These are phyloP conservation scores for Falco concolor DNA, from an alignment of 2,797 vertebrate genomes.

Conservation along the genomic window DNA sequence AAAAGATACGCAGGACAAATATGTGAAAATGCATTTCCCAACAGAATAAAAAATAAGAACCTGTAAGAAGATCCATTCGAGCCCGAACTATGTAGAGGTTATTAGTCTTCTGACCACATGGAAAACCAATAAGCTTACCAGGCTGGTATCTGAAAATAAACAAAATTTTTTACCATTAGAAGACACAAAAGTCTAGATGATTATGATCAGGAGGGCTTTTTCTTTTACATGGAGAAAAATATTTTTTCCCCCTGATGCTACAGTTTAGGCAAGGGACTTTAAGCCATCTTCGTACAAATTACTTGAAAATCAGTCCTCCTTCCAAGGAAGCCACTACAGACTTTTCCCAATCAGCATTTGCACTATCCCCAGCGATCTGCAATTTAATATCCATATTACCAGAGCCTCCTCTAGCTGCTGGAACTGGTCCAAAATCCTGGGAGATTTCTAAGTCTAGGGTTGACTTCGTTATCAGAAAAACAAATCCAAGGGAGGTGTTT, in stretches of 20 bases:
- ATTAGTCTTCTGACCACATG: background rate
- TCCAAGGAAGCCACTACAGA: background rate
- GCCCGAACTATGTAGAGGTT: background rate
- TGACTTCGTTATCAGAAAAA: background rate
- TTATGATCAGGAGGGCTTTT: background rate
- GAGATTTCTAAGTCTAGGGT: background rate
- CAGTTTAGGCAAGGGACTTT: background rate
- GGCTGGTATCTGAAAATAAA: slow-evolving; percentile 34
- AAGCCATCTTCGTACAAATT: background rate
- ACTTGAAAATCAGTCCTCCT: background rate
- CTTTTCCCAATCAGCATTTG: background rate
- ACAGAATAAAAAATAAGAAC: slow-evolving; percentile 6
- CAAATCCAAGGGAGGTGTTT: background rate
- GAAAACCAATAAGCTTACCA: slow-evolving; percentile 14
- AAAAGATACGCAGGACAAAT: slow-evolving; percentile 26
- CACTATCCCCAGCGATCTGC: background rate
- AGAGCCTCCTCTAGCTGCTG: background rate
- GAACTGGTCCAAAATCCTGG: background rate
- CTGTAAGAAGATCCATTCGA: background rate
- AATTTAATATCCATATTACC: background rate
- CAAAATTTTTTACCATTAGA: slow-evolving; percentile 22
- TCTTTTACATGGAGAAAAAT: background rate
- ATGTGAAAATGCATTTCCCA: slow-evolving; percentile 35
- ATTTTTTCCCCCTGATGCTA: background rate
- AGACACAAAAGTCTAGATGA: background rate